A percentile compares a stretch with the other conserved stretches of the same genome.
Conservation (phyloP, 2,797 vertebrate genomes). For the Aplochiton taeniatus region DNA sequence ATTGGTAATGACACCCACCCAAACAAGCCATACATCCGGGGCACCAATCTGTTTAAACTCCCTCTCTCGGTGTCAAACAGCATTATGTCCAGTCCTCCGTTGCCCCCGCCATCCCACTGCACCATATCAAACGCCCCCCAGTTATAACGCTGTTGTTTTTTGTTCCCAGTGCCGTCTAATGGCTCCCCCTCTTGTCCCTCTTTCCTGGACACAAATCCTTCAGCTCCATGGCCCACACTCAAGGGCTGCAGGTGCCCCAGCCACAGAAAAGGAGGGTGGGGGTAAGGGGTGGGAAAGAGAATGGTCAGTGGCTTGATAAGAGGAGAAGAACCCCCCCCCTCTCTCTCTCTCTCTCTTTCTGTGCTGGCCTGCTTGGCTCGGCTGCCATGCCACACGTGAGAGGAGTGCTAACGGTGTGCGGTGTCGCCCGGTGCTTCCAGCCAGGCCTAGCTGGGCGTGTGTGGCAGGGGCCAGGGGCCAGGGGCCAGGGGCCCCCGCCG, state of each 20-base stretch:
- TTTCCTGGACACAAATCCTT: conserved; percentile 69
- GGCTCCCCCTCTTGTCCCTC: conserved; percentile 61
- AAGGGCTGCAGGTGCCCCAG: conserved; percentile 74
- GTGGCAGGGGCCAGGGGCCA: conserved; percentile 33
- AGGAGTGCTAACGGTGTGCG: conserved; percentile 43
- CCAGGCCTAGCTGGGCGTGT: conserved; percentile 39
- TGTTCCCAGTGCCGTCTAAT: conserved; percentile 57
- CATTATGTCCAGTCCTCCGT: conserved; percentile 59
- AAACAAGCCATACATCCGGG: conserved; percentile 66
- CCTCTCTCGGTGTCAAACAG: conserved; percentile 67
- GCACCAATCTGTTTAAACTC: conserved; percentile 73
- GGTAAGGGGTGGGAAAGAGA: conserved; percentile 58
- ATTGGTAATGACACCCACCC: conserved; percentile 63
- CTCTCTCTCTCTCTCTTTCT: conserved; percentile 35
- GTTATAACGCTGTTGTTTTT: conserved; percentile 70
- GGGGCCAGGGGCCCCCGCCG: conserved; percentile 14
- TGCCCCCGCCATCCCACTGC: conserved; percentile 46
- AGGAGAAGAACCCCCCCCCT: conserved; percentile 61
- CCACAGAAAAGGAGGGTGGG: conserved; percentile 58
- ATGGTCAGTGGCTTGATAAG: conserved; percentile 68
- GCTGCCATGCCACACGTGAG: conserved; percentile 66
- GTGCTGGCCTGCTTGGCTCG: conserved; percentile 32
- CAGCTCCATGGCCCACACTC: conserved; percentile 75
- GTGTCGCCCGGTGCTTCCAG: conserved; percentile 62
- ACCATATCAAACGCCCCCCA: conserved; percentile 49